Evolutionary conservation across 2,888 invertebrate species (phyloP), one percentile per base, ranked within the genome.

Genomic region (Lepeophtheirus nordmannii): DNA sequence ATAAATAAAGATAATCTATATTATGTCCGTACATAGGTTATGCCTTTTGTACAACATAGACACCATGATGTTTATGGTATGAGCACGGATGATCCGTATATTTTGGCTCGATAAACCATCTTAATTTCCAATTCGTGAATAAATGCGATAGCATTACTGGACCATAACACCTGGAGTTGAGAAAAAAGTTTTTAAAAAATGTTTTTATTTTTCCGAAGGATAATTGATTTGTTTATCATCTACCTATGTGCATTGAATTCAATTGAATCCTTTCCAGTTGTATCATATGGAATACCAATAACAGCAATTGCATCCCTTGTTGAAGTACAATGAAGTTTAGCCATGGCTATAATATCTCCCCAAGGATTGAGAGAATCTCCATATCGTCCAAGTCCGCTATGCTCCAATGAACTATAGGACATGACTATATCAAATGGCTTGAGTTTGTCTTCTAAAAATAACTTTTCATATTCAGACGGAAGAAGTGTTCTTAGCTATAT

Each of bases 311-410:
- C 53, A 17, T 46, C 53, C 8, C 17, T 46, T 46, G 53, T n/a
- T 5, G 53, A 3, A 1, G 53, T 17, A 8, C 53, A 46, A 46
- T 46, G 53, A 2, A 46, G 53, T 17, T 46, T 58, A 20, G 58
- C 58, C 20, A 58, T 23, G 5, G 58, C 9, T 1, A 58, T 22
- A 10, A 58, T 58, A 22, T 58, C 58, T 23, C 58, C 58, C 58
- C 58, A 58, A 20, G 58, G 58, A 23, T 58, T 58, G 5, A 58
- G 20, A 22, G 17, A 1, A 22, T 58, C 58, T 22, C 58, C 58
- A 58, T 58, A 58, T n/a, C 53, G 2, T 17, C 53, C 53, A 46
- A 46, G 53, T 17, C 53, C 53, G 8, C 53, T 46, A 17, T 46
- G 53, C 53, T 46, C 53, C 17, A 46, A 17, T 14, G 53, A 46